These are phyloP conservation scores for Chrysopilus asiliformis DNA, from an alignment of 2,888 invertebrate species.

Conservation along the genomic window DNA sequence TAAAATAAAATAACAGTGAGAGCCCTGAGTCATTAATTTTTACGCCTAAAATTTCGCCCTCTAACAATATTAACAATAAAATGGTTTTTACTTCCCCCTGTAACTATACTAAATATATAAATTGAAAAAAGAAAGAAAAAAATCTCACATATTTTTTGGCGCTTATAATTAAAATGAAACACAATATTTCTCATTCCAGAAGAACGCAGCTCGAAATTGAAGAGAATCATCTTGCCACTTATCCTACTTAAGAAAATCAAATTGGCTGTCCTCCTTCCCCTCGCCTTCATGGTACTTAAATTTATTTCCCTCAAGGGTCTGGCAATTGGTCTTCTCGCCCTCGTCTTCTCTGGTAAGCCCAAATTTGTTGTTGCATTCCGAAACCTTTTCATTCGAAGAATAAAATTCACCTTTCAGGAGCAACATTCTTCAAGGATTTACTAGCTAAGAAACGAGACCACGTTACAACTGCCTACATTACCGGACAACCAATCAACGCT, in stretches of 20 bases:
- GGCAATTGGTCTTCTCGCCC: conserved; percentile 46
- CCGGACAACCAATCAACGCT: conserved; percentile 34
- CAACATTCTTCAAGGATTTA: conserved; percentile 35
- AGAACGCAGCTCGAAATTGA: conserved; percentile 45
- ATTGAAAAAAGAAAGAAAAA: no score
- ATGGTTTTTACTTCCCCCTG: no score
- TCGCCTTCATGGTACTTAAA: conserved; percentile 45
- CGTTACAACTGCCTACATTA: conserved; percentile 36
- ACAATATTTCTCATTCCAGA: conserved; percentile 29
- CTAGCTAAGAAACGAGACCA: conserved; percentile 36
- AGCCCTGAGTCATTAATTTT: no score
- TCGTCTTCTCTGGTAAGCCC: conserved; percentile 42
- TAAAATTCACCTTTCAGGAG: conserved; percentile 28
- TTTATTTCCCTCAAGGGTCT: conserved; percentile 51
- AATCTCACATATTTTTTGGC: no score
- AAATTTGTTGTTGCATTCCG: no score
- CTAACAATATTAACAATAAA: no score
- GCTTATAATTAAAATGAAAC: no score
- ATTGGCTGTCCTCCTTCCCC: conserved; percentile 45
- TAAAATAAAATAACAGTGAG: no score
- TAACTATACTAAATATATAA: no score
- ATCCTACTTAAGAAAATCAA: conserved; percentile 48
- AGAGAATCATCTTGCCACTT: conserved; percentile 47
- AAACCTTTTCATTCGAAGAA: no score
- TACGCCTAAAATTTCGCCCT: no score